Base-by-base conservation (phyloP, 2,797 vertebrate genomes). In the Microctenopoma lineatum region DNA sequence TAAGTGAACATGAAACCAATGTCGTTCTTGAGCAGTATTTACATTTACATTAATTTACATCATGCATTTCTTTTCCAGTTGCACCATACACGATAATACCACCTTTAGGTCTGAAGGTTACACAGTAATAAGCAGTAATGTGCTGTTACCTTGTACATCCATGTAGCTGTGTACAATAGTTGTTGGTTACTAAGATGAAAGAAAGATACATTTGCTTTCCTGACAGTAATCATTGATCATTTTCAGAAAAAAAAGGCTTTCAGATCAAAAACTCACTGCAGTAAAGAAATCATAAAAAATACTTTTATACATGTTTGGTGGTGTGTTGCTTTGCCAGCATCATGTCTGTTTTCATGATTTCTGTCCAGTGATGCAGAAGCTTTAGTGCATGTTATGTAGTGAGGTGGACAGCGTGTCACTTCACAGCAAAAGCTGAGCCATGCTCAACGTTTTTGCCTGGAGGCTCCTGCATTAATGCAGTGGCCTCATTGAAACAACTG, bases 131-230 rank as follows among this genome's bases (percentile, higher is more conserved):
- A 46, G 8, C 16, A 44, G 25, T 39, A 29, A 60, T 53, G 16
- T 57, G 8, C 50, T 71, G 42, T 48, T 59, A 70, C 68, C 65
- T 73, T 77, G 77, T 52, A 64, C 39, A 64, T 54, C 75, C 38
- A 63, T 51, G 25, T n/a, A 46, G 15, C 41, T 62, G 14, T 42
- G 38, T 53, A 46, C 4, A 38, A 39, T 42, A 48, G 57, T 7
- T 61, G 29, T 53, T 57, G 14, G 4, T 58, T 71, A 65, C 3
- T 4, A 4, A 54, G 8, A 53, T 38, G 5, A 50, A 70, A 47
- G 16, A 42, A 52, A 58, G 13, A 59, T 55, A 4, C 34, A 26
- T 27, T 38, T 42, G 1, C 45, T 15, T 21, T 56, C 45, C 12
- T 38, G 18, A 66, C 39, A 7, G 21, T 2, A 65, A 53, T 54